Evolutionary conservation across 2,113 vertebrate species (phyloP), one percentile per base, ranked within the genome.

Genomic region (Sinocyclocheilus grahami): DNA sequence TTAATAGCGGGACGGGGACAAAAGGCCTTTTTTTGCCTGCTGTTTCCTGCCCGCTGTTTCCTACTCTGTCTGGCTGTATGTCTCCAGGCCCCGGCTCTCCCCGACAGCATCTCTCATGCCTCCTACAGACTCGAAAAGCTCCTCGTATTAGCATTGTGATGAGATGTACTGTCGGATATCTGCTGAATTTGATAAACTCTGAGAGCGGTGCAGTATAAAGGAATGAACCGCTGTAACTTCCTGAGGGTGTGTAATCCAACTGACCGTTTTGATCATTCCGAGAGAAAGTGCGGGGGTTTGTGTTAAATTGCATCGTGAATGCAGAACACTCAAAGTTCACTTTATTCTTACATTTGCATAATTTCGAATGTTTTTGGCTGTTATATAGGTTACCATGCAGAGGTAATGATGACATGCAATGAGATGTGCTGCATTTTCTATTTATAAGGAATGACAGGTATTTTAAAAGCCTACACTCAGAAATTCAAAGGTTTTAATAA

Each of bases 1-100:
- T 95, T 93, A 94, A 95, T 94, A 92, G 92, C 90, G 87, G 86
- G 91, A 91, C 85, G 67, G 92, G 90, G 92, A 94, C 93, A 93
- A 95, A 94, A 92, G 82, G 83, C 88, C 89, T 92, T 91, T 93
- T 93, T 92, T 78, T 79, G 85, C 86, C 85, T 86, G 87, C 85
- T 84, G 87, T 85, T 87, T 89, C 89, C 85, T 86, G 78, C 81
- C 42, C 2, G 87, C 85, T 82, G 87, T 85, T 85, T 89, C 89
- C 85, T 86, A 78, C 82, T 60, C 88, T 84, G 90, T 92, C 89
- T 89, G 86, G 86, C 87, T 89, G 85, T 91, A 90, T 91, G 93
- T 94, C 90, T 91, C 82, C 87, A 85, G 72, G 78, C 53, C 53
- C 12, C 33, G 69, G 55, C 67, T 53, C 46, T 83, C 82, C 69